Percentiles rank a stretch among this genome's conserved stretches.
Conservation (phyloP, 30 jellyfish, hydroid and myxozoan genomes). For the Pelagia noctiluca region DNA sequence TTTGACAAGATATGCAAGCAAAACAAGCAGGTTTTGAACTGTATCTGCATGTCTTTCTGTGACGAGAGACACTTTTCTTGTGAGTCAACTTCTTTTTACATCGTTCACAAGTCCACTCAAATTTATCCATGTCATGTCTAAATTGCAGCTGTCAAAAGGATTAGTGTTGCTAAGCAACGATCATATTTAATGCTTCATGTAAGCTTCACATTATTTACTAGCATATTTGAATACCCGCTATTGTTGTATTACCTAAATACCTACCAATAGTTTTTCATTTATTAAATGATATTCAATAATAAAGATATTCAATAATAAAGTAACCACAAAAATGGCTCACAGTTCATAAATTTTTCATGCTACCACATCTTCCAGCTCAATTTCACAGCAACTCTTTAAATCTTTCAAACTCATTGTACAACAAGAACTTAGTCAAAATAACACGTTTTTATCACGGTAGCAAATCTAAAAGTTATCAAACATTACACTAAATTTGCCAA, state of each 20-base stretch:
- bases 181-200: conserved; percentile 8
- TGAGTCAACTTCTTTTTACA: conserved; percentile 21
- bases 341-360: conserved; percentile 1
- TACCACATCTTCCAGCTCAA: background rate
- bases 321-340: conserved; percentile 1
- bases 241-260: background rate
- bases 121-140: conserved; percentile 12
- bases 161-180: conserved; percentile 33
- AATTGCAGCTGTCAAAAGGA: background rate
- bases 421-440: background rate
- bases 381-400: conserved; percentile 2
- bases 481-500: conserved; percentile 2
- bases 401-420: background rate
- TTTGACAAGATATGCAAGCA: conserved; percentile 25
- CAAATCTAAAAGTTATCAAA: background rate
- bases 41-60: conserved; percentile 23
- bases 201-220: conserved; percentile 4
- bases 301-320: background rate
- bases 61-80: conserved; percentile 36
- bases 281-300: background rate
- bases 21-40: conserved; percentile 11
- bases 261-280: background rate
- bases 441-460: background rate
- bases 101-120: conserved; percentile 17
- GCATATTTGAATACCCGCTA: conserved; percentile 1